Base-by-base conservation (phyloP, 2,113 vertebrate genomes). In the Haplotaxodon microlepis region DNA sequence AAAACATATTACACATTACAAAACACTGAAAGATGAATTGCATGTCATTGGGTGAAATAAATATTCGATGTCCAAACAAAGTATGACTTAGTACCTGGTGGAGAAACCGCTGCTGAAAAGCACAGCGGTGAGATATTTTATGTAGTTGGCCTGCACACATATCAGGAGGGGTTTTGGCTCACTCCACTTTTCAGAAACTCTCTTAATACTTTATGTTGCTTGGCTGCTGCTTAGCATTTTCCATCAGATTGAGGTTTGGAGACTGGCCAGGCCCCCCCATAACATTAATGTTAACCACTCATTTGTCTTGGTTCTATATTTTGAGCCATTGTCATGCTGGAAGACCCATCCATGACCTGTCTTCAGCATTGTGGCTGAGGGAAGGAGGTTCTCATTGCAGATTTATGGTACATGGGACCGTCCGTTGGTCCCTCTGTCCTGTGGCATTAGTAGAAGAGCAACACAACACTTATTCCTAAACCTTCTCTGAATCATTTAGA, bases 371-470 rank as follows among this genome's bases (percentile, higher is more conserved):
- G 29, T 36, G 31, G 31, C 59, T 63, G 59, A 63, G 2, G 0
- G 17, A 36, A 66, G 17, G 17, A 36, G 61, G 61, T 66, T 66
- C 61, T 66, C 61, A 36, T 36, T n/a, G 31, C 17, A 36, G 61
- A 0, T 66, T n/a, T 7, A 66, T 66, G 0, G 31, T 36, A n/a
- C 17, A 1, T 4, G 59, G 16, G 29, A 4, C 29, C 1, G 3
- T 63, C 59, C 9, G 0, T 63, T 63, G 31, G 59, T 63, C 31
- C 31, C 59, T 63, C 59, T 11, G n/a, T 63, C 31, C 57, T 16
- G 8, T 59, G 24, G 13, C 59, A n/a, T 11, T 19, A 63, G 29
- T 19, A 34, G 29, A 63, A 36, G 31, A 36, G 29, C 4, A 63
- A 63, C 57, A 61, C 57, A 61, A 61, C 1, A 63, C 29, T 63